These are phyloP conservation scores for Cosmopolites sordidus DNA, from an alignment of 2,888 invertebrate species.

Conservation along the genomic window DNA sequence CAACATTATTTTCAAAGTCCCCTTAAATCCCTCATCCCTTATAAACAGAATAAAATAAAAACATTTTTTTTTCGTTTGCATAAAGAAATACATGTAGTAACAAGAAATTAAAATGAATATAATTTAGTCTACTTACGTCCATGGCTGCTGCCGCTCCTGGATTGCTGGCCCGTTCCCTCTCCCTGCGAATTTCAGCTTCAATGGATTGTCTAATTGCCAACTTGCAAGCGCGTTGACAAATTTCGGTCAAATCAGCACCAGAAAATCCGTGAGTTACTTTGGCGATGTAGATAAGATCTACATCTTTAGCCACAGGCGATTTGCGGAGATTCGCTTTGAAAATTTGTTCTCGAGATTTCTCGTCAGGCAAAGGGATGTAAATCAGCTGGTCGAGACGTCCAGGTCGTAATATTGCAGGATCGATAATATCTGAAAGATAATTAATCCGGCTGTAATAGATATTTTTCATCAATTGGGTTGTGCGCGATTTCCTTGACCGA, in stretches of 20 bases:
- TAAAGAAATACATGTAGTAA: too few species aligned
- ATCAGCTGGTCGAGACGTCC: slow-evolving; percentile 98
- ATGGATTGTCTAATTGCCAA: slow-evolving; percentile 97
- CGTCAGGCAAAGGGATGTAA: slow-evolving; percentile 99
- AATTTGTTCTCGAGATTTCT: slow-evolving; percentile 94
- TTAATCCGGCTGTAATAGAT: too few species aligned
- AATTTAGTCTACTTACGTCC: slow-evolving; percentile 84
- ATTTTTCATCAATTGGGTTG: too few species aligned
- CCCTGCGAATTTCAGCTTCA: slow-evolving; percentile 89
- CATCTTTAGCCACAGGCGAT: slow-evolving; percentile 92
- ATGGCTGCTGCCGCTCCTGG: slow-evolving; percentile 65
- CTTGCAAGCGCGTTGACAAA: slow-evolving; percentile 99
- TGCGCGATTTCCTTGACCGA: too few species aligned
- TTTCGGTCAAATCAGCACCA: slow-evolving; percentile 98
- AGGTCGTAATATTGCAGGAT: slow-evolving; percentile 97
- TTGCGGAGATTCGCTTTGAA: slow-evolving; percentile 94
- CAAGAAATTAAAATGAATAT: too few species aligned
- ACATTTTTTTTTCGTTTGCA: too few species aligned
- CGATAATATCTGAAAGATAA: slow-evolving; percentile 80
- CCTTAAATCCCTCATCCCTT: too few species aligned
- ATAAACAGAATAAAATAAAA: too few species aligned
- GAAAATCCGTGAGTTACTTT: slow-evolving; percentile 95
- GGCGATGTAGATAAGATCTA: slow-evolving; percentile 83
- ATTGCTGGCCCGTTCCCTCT: slow-evolving; percentile 78
- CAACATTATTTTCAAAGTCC: too few species aligned